phyloP scores from a whole-genome alignment of 2,888 invertebrate genomes.

The Tetramorium bicarinatum region DNA sequence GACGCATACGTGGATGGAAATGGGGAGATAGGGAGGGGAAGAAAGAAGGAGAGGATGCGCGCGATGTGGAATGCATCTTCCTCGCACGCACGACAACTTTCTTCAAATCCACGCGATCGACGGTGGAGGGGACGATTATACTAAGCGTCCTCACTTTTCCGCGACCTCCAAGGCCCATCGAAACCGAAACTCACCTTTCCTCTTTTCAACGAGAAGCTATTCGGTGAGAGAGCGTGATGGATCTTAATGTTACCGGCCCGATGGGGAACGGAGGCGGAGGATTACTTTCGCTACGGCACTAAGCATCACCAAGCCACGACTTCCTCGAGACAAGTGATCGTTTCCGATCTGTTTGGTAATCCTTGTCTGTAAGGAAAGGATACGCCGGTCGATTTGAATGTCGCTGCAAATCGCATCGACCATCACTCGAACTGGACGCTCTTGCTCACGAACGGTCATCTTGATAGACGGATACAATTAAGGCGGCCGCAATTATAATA shows the following conservation, averaged over 20 bases:
- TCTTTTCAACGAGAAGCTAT: constrained; percentile 60
- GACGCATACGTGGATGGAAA: constrained; percentile 42
- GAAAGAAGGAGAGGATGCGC: constrained; percentile 23
- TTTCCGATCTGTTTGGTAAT: constrained; percentile 68
- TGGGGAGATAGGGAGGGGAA: background rate
- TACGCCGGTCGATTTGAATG: background rate
- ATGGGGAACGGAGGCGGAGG: constrained; percentile 43
- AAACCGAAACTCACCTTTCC: constrained; percentile 75
- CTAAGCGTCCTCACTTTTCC: constrained; percentile 73
- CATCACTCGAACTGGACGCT: constrained; percentile 6
- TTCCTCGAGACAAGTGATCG: constrained; percentile 62
- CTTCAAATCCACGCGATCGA: constrained; percentile 67
- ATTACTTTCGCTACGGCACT: constrained; percentile 74
- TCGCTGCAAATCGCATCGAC: constrained; percentile 14
- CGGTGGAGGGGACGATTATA: constrained; percentile 68
- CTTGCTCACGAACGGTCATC: too few relatives aligned
- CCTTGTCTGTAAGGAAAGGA: constrained; percentile 25
- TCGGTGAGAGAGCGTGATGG: constrained; percentile 70
- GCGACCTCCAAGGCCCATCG: constrained; percentile 78
- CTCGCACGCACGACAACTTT: constrained; percentile 63
- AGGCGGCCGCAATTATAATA: constrained; percentile 31
- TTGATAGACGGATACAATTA: constrained; percentile 22
- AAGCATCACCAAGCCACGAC: constrained; percentile 57
- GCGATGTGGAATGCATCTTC: constrained; percentile 46
- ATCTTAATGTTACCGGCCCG: constrained; percentile 35